Percentiles rank a stretch among this genome's conserved stretches.
Conservation (phyloP, 2,797 vertebrate species). For the Takifugu ocellatus region DNA sequence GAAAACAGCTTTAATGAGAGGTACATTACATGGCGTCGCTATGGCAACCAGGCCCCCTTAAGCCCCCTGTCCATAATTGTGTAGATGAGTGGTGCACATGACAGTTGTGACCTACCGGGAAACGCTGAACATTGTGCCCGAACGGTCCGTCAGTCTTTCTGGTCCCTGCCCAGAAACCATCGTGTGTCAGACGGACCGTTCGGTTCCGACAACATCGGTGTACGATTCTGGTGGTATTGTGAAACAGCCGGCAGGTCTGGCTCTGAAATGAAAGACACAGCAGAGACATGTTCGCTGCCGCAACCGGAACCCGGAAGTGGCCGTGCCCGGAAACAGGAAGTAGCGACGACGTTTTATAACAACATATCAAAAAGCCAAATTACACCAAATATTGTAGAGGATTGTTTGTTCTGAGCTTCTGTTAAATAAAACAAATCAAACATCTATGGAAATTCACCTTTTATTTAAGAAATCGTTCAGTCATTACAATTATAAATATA, state of each 20-base stretch:
- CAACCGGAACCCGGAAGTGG: conserved; percentile 9
- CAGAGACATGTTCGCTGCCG: conserved; percentile 33
- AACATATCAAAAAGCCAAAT: too few relatives aligned
- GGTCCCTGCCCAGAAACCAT: not conserved
- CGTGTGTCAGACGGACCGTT: not conserved
- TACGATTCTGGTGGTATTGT: not conserved
- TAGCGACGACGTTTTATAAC: not conserved
- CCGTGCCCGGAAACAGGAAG: conserved; percentile 35
- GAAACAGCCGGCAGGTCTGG: conserved; percentile 31
- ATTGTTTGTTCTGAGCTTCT: too few relatives aligned
- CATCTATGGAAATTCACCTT: too few relatives aligned
- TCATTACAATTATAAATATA: too few relatives aligned
- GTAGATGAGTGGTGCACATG: not conserved
- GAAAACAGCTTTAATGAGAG: not conserved
- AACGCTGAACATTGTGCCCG: too few relatives aligned
- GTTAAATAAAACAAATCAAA: too few relatives aligned
- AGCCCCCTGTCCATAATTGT: not conserved
- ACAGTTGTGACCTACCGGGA: not conserved
- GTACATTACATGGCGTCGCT: not conserved
- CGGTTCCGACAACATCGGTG: not conserved
- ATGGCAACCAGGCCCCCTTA: not conserved
- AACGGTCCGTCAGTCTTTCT: not conserved
- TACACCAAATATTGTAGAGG: too few relatives aligned
- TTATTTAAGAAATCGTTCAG: too few relatives aligned
- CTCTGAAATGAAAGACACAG: conserved; percentile 19